Conservation (phyloP, 2,888 invertebrate genomes). For the Euplexia lucipara region DNA sequence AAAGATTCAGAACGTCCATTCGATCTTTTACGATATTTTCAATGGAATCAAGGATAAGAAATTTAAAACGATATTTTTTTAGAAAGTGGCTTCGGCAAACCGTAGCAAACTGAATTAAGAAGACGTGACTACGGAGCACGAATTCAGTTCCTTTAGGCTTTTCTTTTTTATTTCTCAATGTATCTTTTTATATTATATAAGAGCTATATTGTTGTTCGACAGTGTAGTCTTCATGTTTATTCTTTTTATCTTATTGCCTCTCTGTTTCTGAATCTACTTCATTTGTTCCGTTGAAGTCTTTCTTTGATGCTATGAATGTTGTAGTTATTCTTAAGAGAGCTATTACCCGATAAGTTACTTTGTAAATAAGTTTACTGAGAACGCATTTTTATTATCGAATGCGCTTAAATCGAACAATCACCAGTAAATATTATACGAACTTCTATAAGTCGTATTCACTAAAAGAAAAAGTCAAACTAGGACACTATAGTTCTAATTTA, state of each 20-base stretch:
- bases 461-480: not conserved
- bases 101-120: slow-evolving; percentile 78
- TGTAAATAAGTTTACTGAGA: not conserved
- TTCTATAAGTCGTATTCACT: slow-evolving; percentile 5
- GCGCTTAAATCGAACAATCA: not conserved
- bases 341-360: slow-evolving; percentile 14
- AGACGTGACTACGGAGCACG: slow-evolving; percentile 80
- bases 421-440: not conserved
- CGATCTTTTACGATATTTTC: slow-evolving; percentile 62
- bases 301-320: slow-evolving; percentile 35
- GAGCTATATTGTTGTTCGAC: slow-evolving; percentile 38
- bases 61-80: slow-evolving; percentile 67
- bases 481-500: slow-evolving; percentile 19
- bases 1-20: slow-evolving; percentile 36
- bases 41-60: slow-evolving; percentile 61
- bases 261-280: slow-evolving; percentile 40
- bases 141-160: slow-evolving; percentile 66
- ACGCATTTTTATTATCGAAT: not conserved
- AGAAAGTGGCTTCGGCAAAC: slow-evolving; percentile 74
- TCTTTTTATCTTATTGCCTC: slow-evolving; percentile 26
- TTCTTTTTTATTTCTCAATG: slow-evolving; percentile 67
- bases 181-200: slow-evolving; percentile 60
- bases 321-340: slow-evolving; percentile 20
- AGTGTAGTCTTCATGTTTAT: slow-evolving; percentile 42
- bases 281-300: slow-evolving; percentile 37